Base-by-base conservation (phyloP, 2,888 invertebrate genomes). In the Phengaris alcon region DNA sequence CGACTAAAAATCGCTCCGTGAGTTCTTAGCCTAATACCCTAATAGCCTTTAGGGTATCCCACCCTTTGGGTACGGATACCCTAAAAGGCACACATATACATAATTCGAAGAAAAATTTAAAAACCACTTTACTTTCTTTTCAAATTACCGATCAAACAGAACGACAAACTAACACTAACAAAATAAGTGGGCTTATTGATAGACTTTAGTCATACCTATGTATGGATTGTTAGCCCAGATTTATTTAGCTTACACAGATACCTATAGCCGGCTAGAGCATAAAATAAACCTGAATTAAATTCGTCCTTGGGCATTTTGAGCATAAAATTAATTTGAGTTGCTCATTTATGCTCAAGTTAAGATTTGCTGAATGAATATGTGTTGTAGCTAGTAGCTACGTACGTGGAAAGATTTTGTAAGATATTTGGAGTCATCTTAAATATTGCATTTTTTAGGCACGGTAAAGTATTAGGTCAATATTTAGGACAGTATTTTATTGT, bases 291-390 rank as follows among this genome's bases (percentile, higher is more conserved):
- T 13, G 64, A 64, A 64, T 64, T 64, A 5, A 64, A 64, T 15
- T 35, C 35, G 13, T 35, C 64, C 64, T 64, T 35, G 64, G 35
- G 64, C 13, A 13, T 64, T 44, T 64, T 64, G 35, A 64, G 44
- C 35, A 44, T 64, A 12, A 15, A 64, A 64, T 64, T 64, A 35
- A 64, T 64, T 64, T 52, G 12, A 4, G 7, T 52, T 35, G 35
- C 35, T 64, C 35, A 64, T 64, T 64, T 64, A 64, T 64, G 12
- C 35, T 64, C 5, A 0, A 44, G 5, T 6, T 35, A 44, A 64
- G 64, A 64, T 64, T 64, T 64, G 10, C 64, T 64, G 64, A 64
- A 64, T 64, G 64, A 64, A 22, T 22, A 59, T 59, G 64, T 64
- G 12, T 22, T 6, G 6, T 48, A 8, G 4, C 4, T 22, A 8